Evolutionary conservation across 2,888 invertebrate genomes (phyloP).

Genomic region (Eudasyphora cyanicolor): DNA sequence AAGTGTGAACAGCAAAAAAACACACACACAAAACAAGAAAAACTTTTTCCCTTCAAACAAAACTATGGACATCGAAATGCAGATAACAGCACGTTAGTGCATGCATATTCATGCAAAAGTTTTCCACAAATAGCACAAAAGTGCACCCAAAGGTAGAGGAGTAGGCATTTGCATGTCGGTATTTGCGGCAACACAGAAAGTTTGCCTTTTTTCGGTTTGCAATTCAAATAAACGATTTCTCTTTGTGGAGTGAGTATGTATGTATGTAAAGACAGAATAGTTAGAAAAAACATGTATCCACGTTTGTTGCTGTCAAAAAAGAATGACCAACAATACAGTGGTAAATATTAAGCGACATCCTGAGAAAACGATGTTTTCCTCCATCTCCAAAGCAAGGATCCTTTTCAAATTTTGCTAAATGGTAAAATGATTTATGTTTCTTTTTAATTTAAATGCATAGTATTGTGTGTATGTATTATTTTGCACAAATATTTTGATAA

Average conservation of each 20-base stretch:
- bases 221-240: neutral
- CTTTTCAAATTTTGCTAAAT: too few species aligned
- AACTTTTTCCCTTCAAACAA: neutral
- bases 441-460: too few species aligned
- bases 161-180: neutral
- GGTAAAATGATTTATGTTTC: too few species aligned
- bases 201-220: neutral
- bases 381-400: too few species aligned
- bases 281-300: too few species aligned
- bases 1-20: constrained; percentile 2
- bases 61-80: neutral
- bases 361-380: too few species aligned
- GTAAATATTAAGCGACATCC: too few species aligned
- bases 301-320: too few species aligned
- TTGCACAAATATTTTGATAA: too few species aligned
- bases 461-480: too few species aligned
- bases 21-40: neutral
- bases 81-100: neutral
- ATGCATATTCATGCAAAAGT: neutral
- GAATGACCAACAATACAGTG: too few species aligned
- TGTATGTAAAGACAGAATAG: too few species aligned
- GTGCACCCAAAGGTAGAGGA: neutral
- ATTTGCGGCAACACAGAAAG: neutral
- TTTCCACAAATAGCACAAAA: neutral
- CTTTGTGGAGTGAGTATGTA: neutral